Base-by-base conservation (phyloP, 2,888 invertebrate genomes). In the Spicauda simplicius region DNA sequence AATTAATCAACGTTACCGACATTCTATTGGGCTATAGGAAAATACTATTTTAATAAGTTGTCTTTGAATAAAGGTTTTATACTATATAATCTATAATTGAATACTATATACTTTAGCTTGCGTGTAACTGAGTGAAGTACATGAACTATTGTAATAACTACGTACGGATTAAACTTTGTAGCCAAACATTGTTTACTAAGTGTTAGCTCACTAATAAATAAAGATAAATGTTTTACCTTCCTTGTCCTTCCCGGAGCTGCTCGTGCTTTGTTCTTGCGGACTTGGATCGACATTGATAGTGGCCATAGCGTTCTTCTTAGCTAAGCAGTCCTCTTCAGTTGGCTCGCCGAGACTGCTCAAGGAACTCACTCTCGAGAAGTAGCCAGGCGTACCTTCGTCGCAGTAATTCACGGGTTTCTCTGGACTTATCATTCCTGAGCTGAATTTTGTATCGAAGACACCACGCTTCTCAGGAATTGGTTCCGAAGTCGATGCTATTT, bases 361-460 rank as follows among this genome's bases (percentile, higher is more conserved):
- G 0, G 95, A 95, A 75, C 95, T 95, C 53, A 95, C 94, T 10
- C 95, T 88, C 6, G 97, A 97, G 80, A 96, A 97, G 83, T 95
- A 96, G 0, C 96, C 96, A 0, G 97, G 97, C 0, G 97, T 97
- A 0, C 97, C 97, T 82, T 98, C 97, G 72, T 97, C 97, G 77
- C 97, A 97, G 83, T 98, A 98, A 79, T 96, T 96, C 6, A 96
- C 94, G 0, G 97, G 96, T 77, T 97, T 97, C 76, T 97, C 97
- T 0, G 97, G 96, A 33, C 96, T 96, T 78, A 95, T 95, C 77
- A 96, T 94, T 0, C 96, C 97, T 0, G 96, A 96, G 72, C 95
- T 96, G 73, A 93, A 93, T 70, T 90, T 93, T 0, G 92, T 94
- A 59, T 93, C 94, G 41, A 92, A 92, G 0, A 86, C 78, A 1